A percentile compares a stretch with the other conserved stretches of the same genome.
phyloP scores from a whole-genome alignment of 2,797 vertebrate species.

The Alfaro cultratus region DNA sequence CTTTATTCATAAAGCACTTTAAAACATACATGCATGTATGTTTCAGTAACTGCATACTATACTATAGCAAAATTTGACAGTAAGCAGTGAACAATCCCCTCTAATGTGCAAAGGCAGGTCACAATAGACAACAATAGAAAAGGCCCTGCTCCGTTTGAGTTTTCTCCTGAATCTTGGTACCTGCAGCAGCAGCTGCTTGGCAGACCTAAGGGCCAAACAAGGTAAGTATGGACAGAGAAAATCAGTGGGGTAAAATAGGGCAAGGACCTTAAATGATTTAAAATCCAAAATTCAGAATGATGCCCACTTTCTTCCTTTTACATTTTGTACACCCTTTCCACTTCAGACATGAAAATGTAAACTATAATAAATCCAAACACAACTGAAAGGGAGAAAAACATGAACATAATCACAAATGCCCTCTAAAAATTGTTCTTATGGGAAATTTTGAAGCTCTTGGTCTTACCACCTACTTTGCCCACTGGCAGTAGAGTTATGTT shows the following conservation, averaged over 20 bases:
- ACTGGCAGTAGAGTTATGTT: constrained; percentile 6
- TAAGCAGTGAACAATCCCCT: background rate
- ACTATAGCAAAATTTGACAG: background rate
- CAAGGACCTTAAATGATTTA: background rate
- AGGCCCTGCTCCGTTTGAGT: background rate
- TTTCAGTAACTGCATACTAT: background rate
- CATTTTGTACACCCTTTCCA: background rate
- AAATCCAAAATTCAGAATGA: background rate
- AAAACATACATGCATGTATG: background rate
- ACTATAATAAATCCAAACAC: background rate
- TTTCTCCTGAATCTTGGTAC: background rate
- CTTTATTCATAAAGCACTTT: background rate
- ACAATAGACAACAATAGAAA: background rate
- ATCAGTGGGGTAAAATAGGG: background rate
- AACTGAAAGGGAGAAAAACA: background rate
- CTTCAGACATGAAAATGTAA: background rate
- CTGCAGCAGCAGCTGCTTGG: background rate
- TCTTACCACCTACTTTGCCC: background rate
- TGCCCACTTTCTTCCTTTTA: background rate
- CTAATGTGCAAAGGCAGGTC: background rate
- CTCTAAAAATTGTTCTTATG: background rate
- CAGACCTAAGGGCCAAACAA: background rate
- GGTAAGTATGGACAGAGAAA: background rate
- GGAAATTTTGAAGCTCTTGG: background rate
- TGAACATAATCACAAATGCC: background rate